Evolutionary conservation across 2,113 vertebrate genomes (phyloP).

Genomic region (Catharus minimus): DNA sequence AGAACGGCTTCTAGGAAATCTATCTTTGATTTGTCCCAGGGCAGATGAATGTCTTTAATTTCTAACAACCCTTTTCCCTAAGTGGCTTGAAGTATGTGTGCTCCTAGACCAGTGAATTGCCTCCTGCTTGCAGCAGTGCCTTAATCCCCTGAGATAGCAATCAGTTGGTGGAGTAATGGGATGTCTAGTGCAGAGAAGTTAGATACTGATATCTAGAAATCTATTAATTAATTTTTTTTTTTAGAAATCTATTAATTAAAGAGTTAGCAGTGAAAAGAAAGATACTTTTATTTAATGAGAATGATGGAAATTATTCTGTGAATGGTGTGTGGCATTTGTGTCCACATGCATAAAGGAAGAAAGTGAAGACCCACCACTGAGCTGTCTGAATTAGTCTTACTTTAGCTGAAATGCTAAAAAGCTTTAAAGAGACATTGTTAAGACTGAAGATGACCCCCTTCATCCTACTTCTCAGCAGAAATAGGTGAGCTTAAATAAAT

Average conservation of each 20-base stretch:
- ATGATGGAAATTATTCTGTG: not conserved
- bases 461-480: not conserved
- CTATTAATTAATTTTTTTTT: not conserved
- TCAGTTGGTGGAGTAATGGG: not conserved
- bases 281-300: not conserved
- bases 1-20: conserved; percentile 28
- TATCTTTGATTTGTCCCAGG: not conserved
- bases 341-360: not conserved
- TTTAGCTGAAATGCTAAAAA: not conserved
- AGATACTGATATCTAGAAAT: not conserved
- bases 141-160: not conserved
- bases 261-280: not conserved
- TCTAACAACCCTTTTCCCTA: not conserved
- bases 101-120: not conserved
- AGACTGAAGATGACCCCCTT: not conserved
- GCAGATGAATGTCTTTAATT: not conserved
- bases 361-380: not conserved
- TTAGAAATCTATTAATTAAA: not conserved
- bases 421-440: not conserved
- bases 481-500: not conserved
- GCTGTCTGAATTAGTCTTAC: not conserved
- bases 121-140: not conserved
- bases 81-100: not conserved
- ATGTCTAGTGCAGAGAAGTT: not conserved
- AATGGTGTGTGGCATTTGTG: not conserved